These are phyloP conservation scores for Cheiracanthium punctorium DNA, from an alignment of 2,888 invertebrate species.

Conservation along the genomic window DNA sequence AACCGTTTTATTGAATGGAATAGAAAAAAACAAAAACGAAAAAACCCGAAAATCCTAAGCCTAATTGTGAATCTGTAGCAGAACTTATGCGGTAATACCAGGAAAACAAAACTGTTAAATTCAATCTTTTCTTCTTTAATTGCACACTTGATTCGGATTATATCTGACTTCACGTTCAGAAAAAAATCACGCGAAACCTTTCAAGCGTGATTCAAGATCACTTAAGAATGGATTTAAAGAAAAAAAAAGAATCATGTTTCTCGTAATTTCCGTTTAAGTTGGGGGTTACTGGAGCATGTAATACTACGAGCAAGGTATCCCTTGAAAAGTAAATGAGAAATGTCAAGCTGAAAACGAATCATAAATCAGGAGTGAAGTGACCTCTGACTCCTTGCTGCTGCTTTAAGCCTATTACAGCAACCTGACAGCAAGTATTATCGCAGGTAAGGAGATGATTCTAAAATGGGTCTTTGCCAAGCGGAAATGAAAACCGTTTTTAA, in stretches of 20 bases:
- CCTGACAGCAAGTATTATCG: too few relatives aligned
- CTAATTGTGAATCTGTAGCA: background rate
- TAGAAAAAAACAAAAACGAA: too few relatives aligned
- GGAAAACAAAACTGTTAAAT: background rate
- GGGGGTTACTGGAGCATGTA: background rate
- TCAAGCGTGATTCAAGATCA: slow-evolving; percentile 3
- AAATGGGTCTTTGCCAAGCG: too few relatives aligned
- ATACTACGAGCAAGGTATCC: background rate
- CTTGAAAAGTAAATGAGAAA: background rate
- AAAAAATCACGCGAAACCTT: background rate
- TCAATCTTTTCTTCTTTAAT: background rate
- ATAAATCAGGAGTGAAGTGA: background rate
- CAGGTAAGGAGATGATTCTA: too few relatives aligned
- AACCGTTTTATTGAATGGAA: too few relatives aligned
- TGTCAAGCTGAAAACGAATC: background rate
- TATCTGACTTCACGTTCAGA: background rate
- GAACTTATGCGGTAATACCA: background rate
- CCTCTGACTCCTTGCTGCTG: background rate
- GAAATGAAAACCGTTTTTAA: too few relatives aligned
- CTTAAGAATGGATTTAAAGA: background rate
- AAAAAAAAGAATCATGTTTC: background rate
- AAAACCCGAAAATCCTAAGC: too few relatives aligned
- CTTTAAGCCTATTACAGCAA: too few relatives aligned
- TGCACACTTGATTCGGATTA: background rate
- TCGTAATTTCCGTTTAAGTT: background rate